Percentiles rank a stretch among this genome's conserved stretches.
Evolutionary conservation across 2,113 vertebrate genomes (phyloP).

Genomic region (Hydrochoerus hydrochaeris): DNA sequence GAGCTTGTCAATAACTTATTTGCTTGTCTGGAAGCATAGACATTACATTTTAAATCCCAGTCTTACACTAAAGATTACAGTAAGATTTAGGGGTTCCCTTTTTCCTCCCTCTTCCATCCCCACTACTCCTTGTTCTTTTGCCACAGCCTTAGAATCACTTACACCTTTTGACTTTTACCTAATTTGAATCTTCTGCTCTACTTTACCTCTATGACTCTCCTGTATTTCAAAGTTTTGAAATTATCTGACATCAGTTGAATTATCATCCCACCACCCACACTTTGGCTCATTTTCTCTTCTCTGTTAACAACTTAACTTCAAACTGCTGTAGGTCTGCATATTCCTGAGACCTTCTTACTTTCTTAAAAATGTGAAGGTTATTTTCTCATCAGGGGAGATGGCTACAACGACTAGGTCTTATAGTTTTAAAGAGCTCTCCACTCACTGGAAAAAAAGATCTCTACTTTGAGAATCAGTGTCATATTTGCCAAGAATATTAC

Average conservation of each 20-base stretch:
- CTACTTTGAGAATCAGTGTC: background rate
- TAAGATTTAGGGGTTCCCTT: background rate
- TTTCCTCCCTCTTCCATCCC: accelerated
- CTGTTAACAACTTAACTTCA: background rate
- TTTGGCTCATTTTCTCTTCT: background rate
- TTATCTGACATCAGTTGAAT: background rate
- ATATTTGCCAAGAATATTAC: background rate
- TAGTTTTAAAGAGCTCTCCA: background rate
- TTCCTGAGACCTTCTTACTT: background rate
- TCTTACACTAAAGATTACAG: background rate
- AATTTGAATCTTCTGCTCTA: background rate
- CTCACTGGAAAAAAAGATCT: background rate
- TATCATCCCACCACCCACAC: accelerated
- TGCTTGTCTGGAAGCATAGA: background rate
- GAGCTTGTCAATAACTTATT: background rate
- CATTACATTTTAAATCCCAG: background rate
- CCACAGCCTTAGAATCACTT: background rate
- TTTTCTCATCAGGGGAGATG: background rate
- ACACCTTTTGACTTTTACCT: background rate
- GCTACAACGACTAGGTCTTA: background rate
- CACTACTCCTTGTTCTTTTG: background rate
- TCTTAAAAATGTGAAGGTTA: background rate
- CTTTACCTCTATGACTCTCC: background rate
- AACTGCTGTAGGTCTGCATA: background rate
- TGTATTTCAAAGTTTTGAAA: background rate